A percentile compares a stretch with the other conserved stretches of the same genome.
These are phyloP conservation scores for Andrena cerasifolii DNA, from an alignment of 1,140 invertebrate species.

Conservation along the genomic window DNA sequence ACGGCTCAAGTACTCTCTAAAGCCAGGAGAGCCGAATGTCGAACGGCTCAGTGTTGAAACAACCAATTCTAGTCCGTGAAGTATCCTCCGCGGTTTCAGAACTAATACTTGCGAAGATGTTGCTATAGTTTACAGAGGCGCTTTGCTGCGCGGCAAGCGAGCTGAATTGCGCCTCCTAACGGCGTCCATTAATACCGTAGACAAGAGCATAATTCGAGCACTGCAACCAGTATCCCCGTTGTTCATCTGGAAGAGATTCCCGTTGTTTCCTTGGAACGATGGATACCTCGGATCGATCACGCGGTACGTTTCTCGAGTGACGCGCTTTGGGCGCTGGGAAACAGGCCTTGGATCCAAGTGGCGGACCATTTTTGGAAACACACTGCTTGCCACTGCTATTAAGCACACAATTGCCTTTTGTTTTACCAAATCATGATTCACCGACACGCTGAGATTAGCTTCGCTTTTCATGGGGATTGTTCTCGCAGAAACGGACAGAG, in stretches of 20 bases:
- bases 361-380: too few relatives aligned
- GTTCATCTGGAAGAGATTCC: conserved; percentile 15
- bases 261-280: neutral
- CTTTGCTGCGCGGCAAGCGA: conserved; percentile 36
- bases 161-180: conserved; percentile 49
- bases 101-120: conserved; percentile 61
- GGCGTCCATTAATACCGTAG: conserved; percentile 47
- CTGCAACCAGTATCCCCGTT: conserved; percentile 2
- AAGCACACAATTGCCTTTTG: too few relatives aligned
- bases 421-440: too few relatives aligned
- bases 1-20: conserved; percentile 60
- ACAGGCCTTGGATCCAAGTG: neutral
- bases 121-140: conserved; percentile 41
- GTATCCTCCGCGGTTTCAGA: conserved; percentile 62
- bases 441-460: too few relatives aligned
- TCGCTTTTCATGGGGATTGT: too few relatives aligned
- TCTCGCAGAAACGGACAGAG: too few relatives aligned
- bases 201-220: conserved; percentile 46
- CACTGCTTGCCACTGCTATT: too few relatives aligned
- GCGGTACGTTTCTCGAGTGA: neutral
- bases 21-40: conserved; percentile 55
- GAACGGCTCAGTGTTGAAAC: conserved; percentile 61
- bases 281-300: neutral
- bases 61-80: conserved; percentile 63
- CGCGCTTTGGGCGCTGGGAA: neutral